Percentiles rank a stretch among this genome's conserved stretches.
Evolutionary conservation across 1,140 invertebrate species (phyloP).

Genomic region (Atta colombica): DNA sequence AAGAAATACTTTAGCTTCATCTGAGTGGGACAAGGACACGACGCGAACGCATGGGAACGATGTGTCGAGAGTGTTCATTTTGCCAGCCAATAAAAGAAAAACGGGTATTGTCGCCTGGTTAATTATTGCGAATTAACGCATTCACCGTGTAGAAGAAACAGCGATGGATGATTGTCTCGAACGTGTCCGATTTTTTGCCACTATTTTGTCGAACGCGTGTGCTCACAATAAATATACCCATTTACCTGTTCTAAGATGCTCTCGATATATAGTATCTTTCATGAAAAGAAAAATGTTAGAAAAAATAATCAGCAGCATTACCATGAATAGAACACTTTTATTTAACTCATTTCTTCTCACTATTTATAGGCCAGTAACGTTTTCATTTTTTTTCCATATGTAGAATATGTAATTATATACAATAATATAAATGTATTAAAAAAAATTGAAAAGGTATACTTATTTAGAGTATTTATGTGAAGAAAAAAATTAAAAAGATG

Average conservation of each 20-base stretch:
- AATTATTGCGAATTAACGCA: constrained; percentile 59
- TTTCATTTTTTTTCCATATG: no score
- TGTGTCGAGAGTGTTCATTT: constrained; percentile 29
- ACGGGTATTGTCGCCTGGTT: constrained; percentile 11
- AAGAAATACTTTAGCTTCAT: not conserved
- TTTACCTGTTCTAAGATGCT: not conserved
- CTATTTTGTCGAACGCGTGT: not conserved
- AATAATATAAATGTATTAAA: no score
- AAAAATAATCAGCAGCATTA: not conserved
- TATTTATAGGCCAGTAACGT: no score
- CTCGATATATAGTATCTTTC: not conserved
- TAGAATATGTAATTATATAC: no score
- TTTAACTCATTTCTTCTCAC: not conserved
- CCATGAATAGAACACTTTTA: not conserved
- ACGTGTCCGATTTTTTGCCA: not conserved
- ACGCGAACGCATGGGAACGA: constrained; percentile 14
- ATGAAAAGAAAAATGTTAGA: not conserved
- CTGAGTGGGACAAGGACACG: constrained; percentile 43
- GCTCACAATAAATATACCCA: not conserved
- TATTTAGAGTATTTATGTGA: no score
- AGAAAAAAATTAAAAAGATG: no score
- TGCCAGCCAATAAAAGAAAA: constrained; percentile 26
- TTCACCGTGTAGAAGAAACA: constrained; percentile 10
- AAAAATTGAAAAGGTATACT: no score
- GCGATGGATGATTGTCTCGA: constrained; percentile 23